Conservation (phyloP, 2,888 invertebrate species). For the Eilema griseolum region DNA sequence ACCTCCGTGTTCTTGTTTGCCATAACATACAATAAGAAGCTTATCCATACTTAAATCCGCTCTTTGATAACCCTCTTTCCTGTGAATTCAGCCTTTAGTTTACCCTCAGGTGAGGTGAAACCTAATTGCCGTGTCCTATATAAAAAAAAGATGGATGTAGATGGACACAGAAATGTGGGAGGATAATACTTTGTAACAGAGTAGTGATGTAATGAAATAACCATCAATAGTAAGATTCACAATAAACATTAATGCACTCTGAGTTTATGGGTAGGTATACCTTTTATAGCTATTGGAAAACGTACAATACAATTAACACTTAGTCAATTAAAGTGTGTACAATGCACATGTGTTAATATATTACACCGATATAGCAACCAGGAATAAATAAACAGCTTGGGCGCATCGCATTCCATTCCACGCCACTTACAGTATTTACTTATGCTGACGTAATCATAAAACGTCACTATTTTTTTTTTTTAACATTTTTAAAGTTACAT, state of each 20-base stretch:
- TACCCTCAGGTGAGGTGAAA: too few species aligned
- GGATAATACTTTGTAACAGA: not conserved
- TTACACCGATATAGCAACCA: not conserved
- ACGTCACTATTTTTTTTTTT: too few species aligned
- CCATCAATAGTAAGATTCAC: not conserved
- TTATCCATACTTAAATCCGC: not conserved
- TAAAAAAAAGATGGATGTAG: too few species aligned
- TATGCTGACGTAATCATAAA: not conserved
- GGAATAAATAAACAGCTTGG: not conserved
- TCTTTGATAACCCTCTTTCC: too few species aligned
- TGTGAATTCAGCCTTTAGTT: too few species aligned
- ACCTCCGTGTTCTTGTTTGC: not conserved
- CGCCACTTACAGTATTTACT: not conserved
- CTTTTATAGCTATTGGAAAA: not conserved
- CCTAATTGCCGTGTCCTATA: too few species aligned
- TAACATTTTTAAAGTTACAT: too few species aligned
- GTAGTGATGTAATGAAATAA: not conserved
- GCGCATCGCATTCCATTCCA: constrained; percentile 1
- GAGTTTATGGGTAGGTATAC: not conserved
- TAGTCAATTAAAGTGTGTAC: not conserved
- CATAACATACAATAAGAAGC: too few species aligned
- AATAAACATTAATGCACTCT: not conserved
- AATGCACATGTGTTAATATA: not conserved
- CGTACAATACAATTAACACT: not conserved
- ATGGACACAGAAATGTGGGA: not conserved